A percentile compares a stretch with the other conserved stretches of the same genome.
Evolutionary conservation across 2,888 invertebrate genomes (phyloP).

Genomic region (Pegoplata infirma): DNA sequence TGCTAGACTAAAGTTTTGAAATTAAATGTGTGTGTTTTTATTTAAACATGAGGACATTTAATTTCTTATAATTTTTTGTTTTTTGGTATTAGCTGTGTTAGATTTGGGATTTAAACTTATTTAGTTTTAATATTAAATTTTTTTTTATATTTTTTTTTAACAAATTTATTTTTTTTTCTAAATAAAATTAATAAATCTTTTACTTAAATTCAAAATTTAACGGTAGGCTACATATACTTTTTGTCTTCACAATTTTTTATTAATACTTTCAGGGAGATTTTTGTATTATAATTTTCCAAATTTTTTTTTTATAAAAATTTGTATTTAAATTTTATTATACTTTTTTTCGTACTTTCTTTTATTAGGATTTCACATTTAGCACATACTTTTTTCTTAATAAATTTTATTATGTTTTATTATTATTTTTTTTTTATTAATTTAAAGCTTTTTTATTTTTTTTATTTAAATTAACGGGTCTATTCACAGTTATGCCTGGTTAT

Average conservation of each 20-base stretch:
- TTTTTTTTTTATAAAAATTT: slow-evolving; percentile 23
- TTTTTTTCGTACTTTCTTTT: slow-evolving; percentile 24
- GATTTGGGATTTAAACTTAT: slow-evolving; percentile 5
- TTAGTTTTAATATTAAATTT: slow-evolving; percentile 3
- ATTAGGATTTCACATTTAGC: slow-evolving; percentile 23
- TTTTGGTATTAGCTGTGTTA: slow-evolving; percentile 57
- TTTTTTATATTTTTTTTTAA: slow-evolving; percentile 28
- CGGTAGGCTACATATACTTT: slow-evolving; percentile 52
- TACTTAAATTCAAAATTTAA: slow-evolving; percentile 55
- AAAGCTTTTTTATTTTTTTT: slow-evolving; percentile 17
- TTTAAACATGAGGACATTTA: slow-evolving; percentile 22
- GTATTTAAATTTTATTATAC: background rate
- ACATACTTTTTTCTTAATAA: background rate
- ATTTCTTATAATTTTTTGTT: slow-evolving; percentile 25
- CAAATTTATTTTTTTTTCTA: slow-evolving; percentile 32
- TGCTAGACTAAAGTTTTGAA: slow-evolving; percentile 19
- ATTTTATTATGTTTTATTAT: no score
- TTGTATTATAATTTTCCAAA: background rate
- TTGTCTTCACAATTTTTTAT: slow-evolving; percentile 41
- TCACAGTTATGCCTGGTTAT: no score
- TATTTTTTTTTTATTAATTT: background rate
- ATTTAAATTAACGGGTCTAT: no score
- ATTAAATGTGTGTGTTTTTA: slow-evolving; percentile 24
- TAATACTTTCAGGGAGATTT: slow-evolving; percentile 49
- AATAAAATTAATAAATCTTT: slow-evolving; percentile 53